Evolutionary conservation across 2,888 invertebrate species (phyloP).

Genomic region (Cephus sareptanus): DNA sequence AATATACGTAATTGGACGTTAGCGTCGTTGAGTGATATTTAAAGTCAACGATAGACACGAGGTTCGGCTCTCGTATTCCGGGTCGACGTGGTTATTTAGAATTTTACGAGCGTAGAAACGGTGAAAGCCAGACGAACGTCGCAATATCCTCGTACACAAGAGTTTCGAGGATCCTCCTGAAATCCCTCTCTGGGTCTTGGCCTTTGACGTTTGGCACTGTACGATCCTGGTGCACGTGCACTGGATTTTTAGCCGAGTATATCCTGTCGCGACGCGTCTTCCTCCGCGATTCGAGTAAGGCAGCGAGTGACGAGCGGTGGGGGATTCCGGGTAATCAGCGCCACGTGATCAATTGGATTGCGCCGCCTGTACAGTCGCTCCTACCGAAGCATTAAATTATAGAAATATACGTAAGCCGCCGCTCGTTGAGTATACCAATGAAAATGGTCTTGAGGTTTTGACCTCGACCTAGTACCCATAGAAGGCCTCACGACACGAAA

Average conservation of each 20-base stretch:
- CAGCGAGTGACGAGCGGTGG: background rate
- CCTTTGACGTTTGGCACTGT: background rate
- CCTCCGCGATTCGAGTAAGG: background rate
- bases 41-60: background rate
- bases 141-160: background rate
- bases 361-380: background rate
- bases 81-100: background rate
- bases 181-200: background rate
- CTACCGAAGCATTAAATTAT: background rate
- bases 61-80: background rate
- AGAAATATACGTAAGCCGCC: background rate
- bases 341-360: background rate
- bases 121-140: background rate
- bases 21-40: background rate
- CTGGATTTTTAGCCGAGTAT: background rate
- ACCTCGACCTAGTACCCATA: constrained; percentile 53
- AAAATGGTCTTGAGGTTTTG: constrained; percentile 13
- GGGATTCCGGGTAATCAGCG: background rate
- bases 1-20: background rate
- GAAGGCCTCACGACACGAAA: constrained; percentile 49
- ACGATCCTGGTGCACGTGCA: background rate
- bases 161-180: background rate
- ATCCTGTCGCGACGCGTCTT: background rate
- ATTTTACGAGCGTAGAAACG: background rate
- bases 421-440: background rate